phyloP scores from a whole-genome alignment of 2,888 invertebrate species.

The Ditula angustiorana region DNA sequence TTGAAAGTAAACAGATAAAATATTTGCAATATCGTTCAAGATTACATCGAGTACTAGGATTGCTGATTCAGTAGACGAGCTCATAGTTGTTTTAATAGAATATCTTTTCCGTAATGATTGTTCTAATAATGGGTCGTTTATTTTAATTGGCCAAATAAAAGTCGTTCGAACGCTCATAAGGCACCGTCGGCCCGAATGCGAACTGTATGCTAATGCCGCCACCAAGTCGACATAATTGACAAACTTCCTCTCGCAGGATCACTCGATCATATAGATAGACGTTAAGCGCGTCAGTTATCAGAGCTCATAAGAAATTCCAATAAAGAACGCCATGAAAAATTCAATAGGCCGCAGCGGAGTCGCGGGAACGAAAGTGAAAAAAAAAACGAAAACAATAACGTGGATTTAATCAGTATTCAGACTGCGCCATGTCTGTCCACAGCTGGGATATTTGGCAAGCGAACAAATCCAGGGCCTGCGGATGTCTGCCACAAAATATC shows the following conservation, averaged over 20 bases:
- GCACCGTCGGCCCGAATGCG: constrained; percentile 67
- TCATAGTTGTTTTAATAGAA: constrained; percentile 4
- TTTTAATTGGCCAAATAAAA: constrained; percentile 77
- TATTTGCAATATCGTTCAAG: constrained; percentile 39
- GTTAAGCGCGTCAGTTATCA: constrained; percentile 62
- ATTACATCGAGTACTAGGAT: constrained; percentile 12
- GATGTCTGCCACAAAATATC: constrained; percentile 53
- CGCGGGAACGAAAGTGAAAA: constrained; percentile 73
- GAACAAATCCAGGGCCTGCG: constrained; percentile 62
- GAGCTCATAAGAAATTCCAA: constrained; percentile 70
- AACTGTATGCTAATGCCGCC: constrained; percentile 77
- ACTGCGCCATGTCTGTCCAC: constrained; percentile 69
- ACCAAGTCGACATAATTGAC: constrained; percentile 68
- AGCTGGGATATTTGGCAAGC: constrained; percentile 81
- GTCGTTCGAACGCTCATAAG: constrained; percentile 70
- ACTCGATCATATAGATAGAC: constrained; percentile 69
- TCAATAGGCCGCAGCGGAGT: constrained; percentile 71
- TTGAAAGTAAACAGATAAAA: constrained; percentile 52
- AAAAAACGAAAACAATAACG: constrained; percentile 78
- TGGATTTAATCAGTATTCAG: constrained; percentile 80
- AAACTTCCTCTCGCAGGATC: constrained; percentile 72
- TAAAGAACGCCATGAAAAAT: constrained; percentile 77
- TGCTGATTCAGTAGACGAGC: not conserved
- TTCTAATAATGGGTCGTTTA: constrained; percentile 65
- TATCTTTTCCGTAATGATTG: constrained; percentile 37